phyloP scores from a whole-genome alignment of 2,888 invertebrate genomes.

The Pyrocoelia pectoralis region DNA sequence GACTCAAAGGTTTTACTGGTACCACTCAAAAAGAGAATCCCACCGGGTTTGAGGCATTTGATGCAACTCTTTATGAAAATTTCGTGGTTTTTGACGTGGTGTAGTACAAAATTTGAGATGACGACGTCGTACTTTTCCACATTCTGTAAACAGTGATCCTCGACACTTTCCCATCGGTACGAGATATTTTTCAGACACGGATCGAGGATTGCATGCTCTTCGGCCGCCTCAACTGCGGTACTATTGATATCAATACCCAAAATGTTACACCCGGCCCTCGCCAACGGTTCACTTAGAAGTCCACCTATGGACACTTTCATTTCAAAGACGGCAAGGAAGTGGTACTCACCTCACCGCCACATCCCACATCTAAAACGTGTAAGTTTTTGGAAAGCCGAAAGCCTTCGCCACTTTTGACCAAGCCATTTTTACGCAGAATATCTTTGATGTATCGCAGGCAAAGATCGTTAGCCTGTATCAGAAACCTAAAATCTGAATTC shows the following conservation, averaged over 20 bases:
- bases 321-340: neutral
- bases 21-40: constrained; percentile 75
- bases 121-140: constrained; percentile 77
- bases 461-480: no score
- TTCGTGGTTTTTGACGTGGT: constrained; percentile 81
- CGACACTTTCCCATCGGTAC: constrained; percentile 66
- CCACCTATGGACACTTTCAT: constrained; percentile 47
- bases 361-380: constrained; percentile 77
- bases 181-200: constrained; percentile 57
- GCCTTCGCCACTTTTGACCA: no score
- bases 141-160: constrained; percentile 60
- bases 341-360: constrained; percentile 71
- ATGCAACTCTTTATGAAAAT: constrained; percentile 74
- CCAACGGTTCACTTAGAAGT: constrained; percentile 67
- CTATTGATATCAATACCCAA: constrained; percentile 83
- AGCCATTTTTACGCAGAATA: no score
- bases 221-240: constrained; percentile 74
- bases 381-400: constrained; percentile 32
- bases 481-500: no score
- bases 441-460: no score
- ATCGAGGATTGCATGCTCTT: constrained; percentile 66
- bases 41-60: constrained; percentile 65
- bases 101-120: constrained; percentile 88
- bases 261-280: constrained; percentile 80
- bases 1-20: constrained; percentile 68